A percentile compares a stretch with the other conserved stretches of the same genome.
Conservation (phyloP, 2,797 vertebrate species). For the Prionace glauca region DNA sequence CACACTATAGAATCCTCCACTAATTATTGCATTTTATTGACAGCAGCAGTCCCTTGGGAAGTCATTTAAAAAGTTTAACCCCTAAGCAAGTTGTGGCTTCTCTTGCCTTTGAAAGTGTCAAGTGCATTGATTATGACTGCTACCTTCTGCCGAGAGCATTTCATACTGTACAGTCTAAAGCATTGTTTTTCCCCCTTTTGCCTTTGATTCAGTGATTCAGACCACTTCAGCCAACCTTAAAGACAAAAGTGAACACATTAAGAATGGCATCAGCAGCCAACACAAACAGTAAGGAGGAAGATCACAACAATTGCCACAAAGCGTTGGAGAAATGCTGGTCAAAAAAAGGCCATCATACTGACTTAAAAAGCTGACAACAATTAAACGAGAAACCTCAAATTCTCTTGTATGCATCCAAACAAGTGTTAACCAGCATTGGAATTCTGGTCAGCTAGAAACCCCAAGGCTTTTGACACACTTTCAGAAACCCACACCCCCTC, state of each 20-base stretch:
- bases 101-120: slow-evolving; percentile 78
- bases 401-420: slow-evolving; percentile 69
- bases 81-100: slow-evolving; percentile 74
- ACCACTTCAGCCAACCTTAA: slow-evolving; percentile 57
- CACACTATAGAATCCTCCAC: slow-evolving; percentile 58
- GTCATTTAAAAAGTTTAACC: slow-evolving; percentile 91
- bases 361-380: slow-evolving; percentile 73
- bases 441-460: slow-evolving; percentile 81
- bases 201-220: slow-evolving; percentile 60
- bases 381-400: slow-evolving; percentile 77
- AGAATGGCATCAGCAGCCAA: slow-evolving; percentile 55
- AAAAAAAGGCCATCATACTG: slow-evolving; percentile 73
- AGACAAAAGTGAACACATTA: slow-evolving; percentile 52
- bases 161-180: slow-evolving; percentile 60
- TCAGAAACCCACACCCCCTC: slow-evolving; percentile 73
- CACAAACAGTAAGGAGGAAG: slow-evolving; percentile 54
- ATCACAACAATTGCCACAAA: slow-evolving; percentile 52
- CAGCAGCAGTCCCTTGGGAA: slow-evolving; percentile 73
- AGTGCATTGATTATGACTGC: slow-evolving; percentile 82
- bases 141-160: slow-evolving; percentile 70
- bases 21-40: slow-evolving; percentile 90
- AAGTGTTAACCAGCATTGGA: slow-evolving; percentile 74
- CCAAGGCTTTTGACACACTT: slow-evolving; percentile 84
- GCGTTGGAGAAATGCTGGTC: slow-evolving; percentile 58
- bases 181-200: slow-evolving; percentile 50